Evolutionary conservation across 2,797 vertebrate species (phyloP), one percentile per base, ranked within the genome.

Genomic region (Trematomus bernacchii): DNA sequence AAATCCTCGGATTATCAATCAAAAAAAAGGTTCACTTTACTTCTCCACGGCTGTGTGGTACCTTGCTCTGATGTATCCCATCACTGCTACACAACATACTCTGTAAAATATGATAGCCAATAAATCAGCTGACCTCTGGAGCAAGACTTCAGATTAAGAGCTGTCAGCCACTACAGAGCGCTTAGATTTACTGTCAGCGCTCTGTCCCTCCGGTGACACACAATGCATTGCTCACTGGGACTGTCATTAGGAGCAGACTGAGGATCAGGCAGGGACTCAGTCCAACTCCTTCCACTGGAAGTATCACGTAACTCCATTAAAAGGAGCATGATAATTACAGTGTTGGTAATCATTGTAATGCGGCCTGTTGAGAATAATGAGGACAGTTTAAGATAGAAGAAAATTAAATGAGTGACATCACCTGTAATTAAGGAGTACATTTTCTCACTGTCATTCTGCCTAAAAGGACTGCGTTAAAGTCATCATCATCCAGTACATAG

Each of bases 81-180:
- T 89, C 86, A 90, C 75, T 66, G 82, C 76, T 84, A 68, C 76
- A 85, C 80, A 88, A 66, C 77, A 76, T 73, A 48, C 77, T 82
- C 78, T 81, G 83, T 83, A 80, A 85, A 84, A 89, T 69, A 87
- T 86, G 81, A 90, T 80, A 30, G 85, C 72, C 82, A 78, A 86
- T 92, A 91, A 83, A 92, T 93, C 89, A 88, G 21, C 61, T 85
- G 88, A 91, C 89, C 89, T 83, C 85, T 79, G 70, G 80, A 85
- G 88, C 82, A 77, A 67, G 86, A 84, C 87, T 80, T 71, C 61
- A 87, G 85, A 91, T 92, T 85, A 92, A 81, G 83, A 82, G 75
- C 80, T 84, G 84, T 89, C 89, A 82, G 42, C 75, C 46, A 19
- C 60, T 63, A 64, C 67, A 69, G 80, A 64, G 64, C 21, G 9